Evolutionary conservation across 2,888 invertebrate genomes (phyloP), one percentile per base, ranked within the genome.

Genomic region (Caenorhabditis virilis): DNA sequence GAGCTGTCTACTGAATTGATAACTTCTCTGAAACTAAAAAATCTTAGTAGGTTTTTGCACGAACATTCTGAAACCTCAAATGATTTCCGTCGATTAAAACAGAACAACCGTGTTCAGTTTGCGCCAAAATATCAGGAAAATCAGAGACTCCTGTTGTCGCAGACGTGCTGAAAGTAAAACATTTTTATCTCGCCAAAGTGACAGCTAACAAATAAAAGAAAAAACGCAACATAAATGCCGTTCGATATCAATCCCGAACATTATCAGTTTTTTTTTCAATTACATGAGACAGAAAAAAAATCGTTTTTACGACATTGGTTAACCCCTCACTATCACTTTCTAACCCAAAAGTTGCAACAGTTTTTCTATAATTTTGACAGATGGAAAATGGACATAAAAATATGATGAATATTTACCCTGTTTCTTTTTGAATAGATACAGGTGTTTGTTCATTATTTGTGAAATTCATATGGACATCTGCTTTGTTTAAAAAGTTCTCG

Each of bases 91-190:
- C 79, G 36, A 79, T 79, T 46, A 79, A 56, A 22, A 79, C 79
- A 26, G 77, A 70, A 48, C 79, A 79, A 38, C 76, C 76, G 55
- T 76, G 69, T 49, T 79, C 77, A n/a, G 78, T 78, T 56, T 79
- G 79, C 18, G 79, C 79, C 13, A 79, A 68, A 43, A 79, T 77
- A 60, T 79, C 79, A 11, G 79, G 79, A 55, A 73, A 74, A 45
- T 79, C 79, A 43, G 63, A 62, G 9, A 69, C 51, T 9, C 69
- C 67, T 13, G 73, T 70, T 26, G 76, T 70, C 4, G 72, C 73
- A 15, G 76, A 77, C 35, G 77, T 79, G 62, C 79, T 79, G 70
- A 65, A 79, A 74, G 43, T 25, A 23, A 35, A 39, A 5, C 5
- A 9, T 15, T 36, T 36, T 36, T 36, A n/a, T 6, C 22, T 39